phyloP scores from a whole-genome alignment of 2,797 vertebrate species.

The Odontamblyopus lacepedii region DNA sequence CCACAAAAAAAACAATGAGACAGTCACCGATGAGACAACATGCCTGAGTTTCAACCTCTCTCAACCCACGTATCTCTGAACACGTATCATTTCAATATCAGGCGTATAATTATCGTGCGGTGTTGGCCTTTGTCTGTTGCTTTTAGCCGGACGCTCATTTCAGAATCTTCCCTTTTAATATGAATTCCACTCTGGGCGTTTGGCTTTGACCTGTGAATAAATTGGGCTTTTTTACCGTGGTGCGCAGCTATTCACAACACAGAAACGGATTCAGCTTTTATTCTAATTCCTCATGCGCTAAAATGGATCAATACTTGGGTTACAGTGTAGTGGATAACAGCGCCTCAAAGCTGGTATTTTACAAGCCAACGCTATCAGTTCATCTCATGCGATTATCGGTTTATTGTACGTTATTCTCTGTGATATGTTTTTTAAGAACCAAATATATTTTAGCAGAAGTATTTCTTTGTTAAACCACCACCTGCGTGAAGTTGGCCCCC shows the following conservation, averaged over 20 bases:
- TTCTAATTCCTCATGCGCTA: background rate
- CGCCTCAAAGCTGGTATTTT: background rate
- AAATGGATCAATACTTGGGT: background rate
- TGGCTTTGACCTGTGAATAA: constrained; percentile 6
- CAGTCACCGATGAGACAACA: too few relatives aligned
- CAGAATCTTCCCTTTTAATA: constrained; percentile 3
- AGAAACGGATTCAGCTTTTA: constrained; percentile 4
- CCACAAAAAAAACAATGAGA: background rate
- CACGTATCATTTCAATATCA: background rate
- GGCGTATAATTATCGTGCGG: background rate
- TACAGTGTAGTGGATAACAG: background rate
- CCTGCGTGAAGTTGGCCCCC: too few relatives aligned
- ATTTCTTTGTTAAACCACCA: too few relatives aligned
- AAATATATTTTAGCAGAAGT: too few relatives aligned
- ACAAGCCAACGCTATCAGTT: background rate
- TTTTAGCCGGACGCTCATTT: background rate
- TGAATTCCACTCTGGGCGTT: background rate
- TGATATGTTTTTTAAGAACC: too few relatives aligned
- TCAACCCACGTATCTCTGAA: background rate
- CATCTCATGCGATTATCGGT: background rate
- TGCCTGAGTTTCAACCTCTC: background rate
- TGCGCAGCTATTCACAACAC: background rate
- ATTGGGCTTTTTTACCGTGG: background rate
- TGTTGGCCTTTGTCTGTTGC: background rate
- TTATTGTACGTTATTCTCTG: too few relatives aligned